Evolutionary conservation across 2,797 vertebrate species (phyloP), one percentile per base, ranked within the genome.

Genomic region (Acipenser oxyrinchus): DNA sequence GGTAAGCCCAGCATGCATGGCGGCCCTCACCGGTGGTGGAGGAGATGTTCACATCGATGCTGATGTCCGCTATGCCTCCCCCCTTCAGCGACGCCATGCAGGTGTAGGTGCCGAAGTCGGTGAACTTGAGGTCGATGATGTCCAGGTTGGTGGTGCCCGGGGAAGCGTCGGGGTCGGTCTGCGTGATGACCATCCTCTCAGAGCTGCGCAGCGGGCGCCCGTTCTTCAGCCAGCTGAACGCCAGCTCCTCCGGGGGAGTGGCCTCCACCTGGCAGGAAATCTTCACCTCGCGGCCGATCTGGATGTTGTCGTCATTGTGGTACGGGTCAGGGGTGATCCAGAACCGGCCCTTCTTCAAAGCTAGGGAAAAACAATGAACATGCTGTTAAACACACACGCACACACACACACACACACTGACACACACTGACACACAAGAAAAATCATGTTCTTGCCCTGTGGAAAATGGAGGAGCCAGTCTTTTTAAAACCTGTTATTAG

Each of bases 281-380:
- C 82, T 99, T 98, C 75, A 99, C 96, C 76, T 99, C 96, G 6
- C 96, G 92, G 60, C 96, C 96, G 3, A 99, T 98, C 88, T 99
- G 95, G 84, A 99, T 98, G 90, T 97, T 97, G 91, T 98, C 96
- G 0, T 99, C 96, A 6, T 98, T 98, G 86, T 99, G 96, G 74
- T 99, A 99, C 0, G 96, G 96, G 86, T 99, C 96, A 0, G 96
- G 96, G 0, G 96, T 99, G 86, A 99, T 99, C 96, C 96, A 99
- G 73, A 98, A 99, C 0, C 96, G 88, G 0, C 96, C 95, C 72
- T 97, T 98, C 79, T 94, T 97, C 87, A 99, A 84, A 64, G 95
- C 96, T 99, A 81, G 2, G 78, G 13, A 70, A 8, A 10, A 63
- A 65, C 49, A 50, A 51, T 7, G 48, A 11, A 64, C 13, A 64